Percentiles rank a stretch among this genome's conserved stretches.
phyloP scores from a whole-genome alignment of 2,888 invertebrate genomes.

The Drosophila prostipennis region DNA sequence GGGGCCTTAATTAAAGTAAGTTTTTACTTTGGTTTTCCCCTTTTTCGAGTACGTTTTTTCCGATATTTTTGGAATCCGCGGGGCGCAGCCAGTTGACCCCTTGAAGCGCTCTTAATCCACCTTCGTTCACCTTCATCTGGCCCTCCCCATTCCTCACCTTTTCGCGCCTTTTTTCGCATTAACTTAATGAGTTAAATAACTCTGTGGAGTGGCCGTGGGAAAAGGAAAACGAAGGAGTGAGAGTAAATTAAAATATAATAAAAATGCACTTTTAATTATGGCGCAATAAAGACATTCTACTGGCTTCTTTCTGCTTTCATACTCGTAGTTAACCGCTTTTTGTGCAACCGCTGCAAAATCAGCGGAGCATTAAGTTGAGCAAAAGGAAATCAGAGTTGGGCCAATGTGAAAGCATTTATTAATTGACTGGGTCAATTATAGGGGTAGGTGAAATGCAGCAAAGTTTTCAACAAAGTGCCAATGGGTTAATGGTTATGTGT shows the following conservation, averaged over 20 bases:
- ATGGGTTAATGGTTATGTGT: constrained; percentile 2
- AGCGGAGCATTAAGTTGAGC: constrained; percentile 9
- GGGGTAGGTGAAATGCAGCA: constrained; percentile 16
- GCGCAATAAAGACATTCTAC: constrained; percentile 51
- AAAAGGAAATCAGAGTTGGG: constrained; percentile 40
- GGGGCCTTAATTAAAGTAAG: constrained; percentile 10
- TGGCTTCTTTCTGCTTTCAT: constrained; percentile 13
- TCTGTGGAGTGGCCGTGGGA: constrained; percentile 5
- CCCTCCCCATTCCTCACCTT: constrained; percentile 2
- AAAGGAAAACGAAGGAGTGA: background rate
- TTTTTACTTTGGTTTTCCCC: background rate
- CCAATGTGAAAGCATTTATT: constrained; percentile 60
- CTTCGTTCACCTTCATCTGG: constrained; percentile 21
- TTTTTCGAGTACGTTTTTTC: background rate
- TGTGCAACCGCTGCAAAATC: constrained; percentile 23
- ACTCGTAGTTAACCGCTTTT: constrained; percentile 9
- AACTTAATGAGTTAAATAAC: constrained; percentile 59
- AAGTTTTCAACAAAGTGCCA: constrained; percentile 36
- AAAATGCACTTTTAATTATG: constrained; percentile 66
- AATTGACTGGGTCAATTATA: constrained; percentile 62
- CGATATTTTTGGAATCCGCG: constrained; percentile 1
- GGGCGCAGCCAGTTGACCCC: constrained; percentile 15
- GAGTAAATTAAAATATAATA: constrained; percentile 33
- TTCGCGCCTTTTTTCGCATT: constrained; percentile 52
- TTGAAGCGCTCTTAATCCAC: constrained; percentile 24